These are phyloP conservation scores for Galagoides demidoff DNA, from an alignment of 2,797 vertebrate species.

Conservation along the genomic window DNA sequence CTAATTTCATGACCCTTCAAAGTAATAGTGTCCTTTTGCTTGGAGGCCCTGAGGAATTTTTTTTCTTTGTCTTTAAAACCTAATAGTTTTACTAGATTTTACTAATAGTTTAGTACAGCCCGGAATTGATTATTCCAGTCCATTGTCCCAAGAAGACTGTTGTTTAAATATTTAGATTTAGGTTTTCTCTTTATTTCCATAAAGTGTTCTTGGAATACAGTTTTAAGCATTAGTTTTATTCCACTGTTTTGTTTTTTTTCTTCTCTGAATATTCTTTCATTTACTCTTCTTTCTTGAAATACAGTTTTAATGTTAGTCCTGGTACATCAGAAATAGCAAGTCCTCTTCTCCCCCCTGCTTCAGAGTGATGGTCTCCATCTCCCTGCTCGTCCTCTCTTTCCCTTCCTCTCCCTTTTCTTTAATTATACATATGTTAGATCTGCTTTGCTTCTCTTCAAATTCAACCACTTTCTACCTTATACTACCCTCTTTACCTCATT, in stretches of 20 bases:
- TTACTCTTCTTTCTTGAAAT: not conserved
- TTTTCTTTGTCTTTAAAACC: not conserved
- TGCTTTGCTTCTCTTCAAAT: not conserved
- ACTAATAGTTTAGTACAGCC: no score
- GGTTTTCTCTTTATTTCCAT: not conserved
- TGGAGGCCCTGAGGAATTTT: not conserved
- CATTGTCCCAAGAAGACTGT: not conserved
- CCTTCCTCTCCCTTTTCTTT: not conserved
- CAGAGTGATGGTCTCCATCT: not conserved
- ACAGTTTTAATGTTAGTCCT: not conserved
- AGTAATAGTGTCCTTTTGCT: not conserved
- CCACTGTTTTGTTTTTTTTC: not conserved
- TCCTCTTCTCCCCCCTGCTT: not conserved
- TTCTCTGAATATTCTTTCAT: not conserved
- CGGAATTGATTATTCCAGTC: not conserved
- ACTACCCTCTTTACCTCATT: not conserved
- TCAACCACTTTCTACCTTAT: not conserved
- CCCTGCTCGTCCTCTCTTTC: not conserved
- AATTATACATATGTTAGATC: not conserved
- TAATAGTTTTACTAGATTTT: not conserved
- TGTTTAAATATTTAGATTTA: not conserved
- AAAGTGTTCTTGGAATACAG: not conserved
- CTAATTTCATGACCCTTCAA: not conserved
- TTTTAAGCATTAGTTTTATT: not conserved
- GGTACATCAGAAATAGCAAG: no score